Evolutionary conservation across 1,140 invertebrate species (phyloP).

Genomic region (Macrobrachium rosenbergii): DNA sequence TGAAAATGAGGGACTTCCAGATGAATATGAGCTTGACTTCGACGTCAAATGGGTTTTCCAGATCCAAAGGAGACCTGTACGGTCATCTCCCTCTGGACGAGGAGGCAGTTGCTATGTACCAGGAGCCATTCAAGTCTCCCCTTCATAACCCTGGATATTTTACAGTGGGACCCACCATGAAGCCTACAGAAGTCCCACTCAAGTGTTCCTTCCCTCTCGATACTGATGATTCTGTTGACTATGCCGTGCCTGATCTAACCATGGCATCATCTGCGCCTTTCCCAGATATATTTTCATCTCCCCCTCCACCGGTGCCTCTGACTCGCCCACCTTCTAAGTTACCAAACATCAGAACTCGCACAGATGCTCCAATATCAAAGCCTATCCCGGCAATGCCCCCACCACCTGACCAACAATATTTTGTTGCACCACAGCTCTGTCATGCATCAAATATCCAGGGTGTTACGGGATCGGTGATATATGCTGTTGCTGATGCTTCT

Average conservation of each 20-base stretch:
- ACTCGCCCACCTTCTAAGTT: constrained; percentile 54
- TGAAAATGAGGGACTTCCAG: constrained; percentile 70
- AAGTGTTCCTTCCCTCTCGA: constrained; percentile 69
- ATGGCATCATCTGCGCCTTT: constrained; percentile 77
- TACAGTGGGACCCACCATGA: constrained; percentile 68
- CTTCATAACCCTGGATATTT: constrained; percentile 65
- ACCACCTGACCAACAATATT: constrained; percentile 56
- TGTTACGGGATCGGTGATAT: constrained; percentile 72
- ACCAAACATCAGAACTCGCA: not conserved
- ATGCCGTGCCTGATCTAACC: constrained; percentile 62
- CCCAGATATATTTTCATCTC: constrained; percentile 69
- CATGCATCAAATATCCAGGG: constrained; percentile 70
- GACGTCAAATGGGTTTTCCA: constrained; percentile 67
- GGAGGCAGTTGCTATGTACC: constrained; percentile 70
- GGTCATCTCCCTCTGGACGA: constrained; percentile 74
- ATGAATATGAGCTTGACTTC: constrained; percentile 66
- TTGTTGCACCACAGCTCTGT: constrained; percentile 47
- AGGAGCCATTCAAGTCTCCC: constrained; percentile 69
- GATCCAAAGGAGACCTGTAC: constrained; percentile 74
- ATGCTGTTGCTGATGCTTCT: constrained; percentile 70
- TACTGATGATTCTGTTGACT: constrained; percentile 64
- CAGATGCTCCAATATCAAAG: not conserved
- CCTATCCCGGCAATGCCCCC: constrained; percentile 50
- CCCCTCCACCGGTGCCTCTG: constrained; percentile 66
- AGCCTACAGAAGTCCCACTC: constrained; percentile 76